Conservation (phyloP, 2,888 invertebrate genomes). For the Exephanes ischioxanthus region DNA sequence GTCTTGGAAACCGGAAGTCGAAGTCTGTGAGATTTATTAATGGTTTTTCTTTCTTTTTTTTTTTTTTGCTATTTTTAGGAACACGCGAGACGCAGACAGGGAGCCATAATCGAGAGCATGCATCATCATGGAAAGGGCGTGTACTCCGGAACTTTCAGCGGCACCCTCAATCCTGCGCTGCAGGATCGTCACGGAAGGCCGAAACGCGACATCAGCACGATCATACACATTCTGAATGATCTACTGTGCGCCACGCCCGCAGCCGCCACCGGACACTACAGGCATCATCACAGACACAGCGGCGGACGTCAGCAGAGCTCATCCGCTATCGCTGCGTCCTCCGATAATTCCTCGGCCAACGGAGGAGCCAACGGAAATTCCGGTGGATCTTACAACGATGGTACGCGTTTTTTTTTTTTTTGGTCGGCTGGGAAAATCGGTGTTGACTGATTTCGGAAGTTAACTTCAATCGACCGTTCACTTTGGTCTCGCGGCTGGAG, state of each 20-base stretch:
- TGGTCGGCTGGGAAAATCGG: background rate
- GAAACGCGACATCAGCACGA: conserved; percentile 96
- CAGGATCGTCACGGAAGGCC: conserved; percentile 97
- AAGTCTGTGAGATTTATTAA: conserved; percentile 5
- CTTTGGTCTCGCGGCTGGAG: too few species aligned
- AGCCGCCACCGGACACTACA: conserved; percentile 80
- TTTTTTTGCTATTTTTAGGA: conserved; percentile 75
- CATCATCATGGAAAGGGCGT: conserved; percentile 97
- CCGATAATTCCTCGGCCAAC: conserved; percentile 65
- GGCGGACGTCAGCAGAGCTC: conserved; percentile 78
- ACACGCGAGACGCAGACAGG: conserved; percentile 86
- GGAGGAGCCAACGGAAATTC: conserved; percentile 57
- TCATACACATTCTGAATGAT: conserved; percentile 98
- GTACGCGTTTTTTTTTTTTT: conserved; percentile 64
- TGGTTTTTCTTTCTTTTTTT: conserved; percentile 26
- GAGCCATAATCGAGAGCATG: conserved; percentile 96
- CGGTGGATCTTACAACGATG: conserved; percentile 76
- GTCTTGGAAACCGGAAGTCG: background rate
- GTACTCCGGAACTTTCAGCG: conserved; percentile 98
- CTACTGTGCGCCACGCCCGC: conserved; percentile 94
- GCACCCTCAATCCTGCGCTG: conserved; percentile 96
- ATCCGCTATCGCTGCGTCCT: conserved; percentile 61
- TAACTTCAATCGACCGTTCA: too few species aligned
- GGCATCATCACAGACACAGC: conserved; percentile 82
- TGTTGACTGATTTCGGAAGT: too few species aligned